Evolutionary conservation across 2,888 invertebrate species (phyloP), one percentile per base, ranked within the genome.

Genomic region (Amblyjoppa fuscipennis): DNA sequence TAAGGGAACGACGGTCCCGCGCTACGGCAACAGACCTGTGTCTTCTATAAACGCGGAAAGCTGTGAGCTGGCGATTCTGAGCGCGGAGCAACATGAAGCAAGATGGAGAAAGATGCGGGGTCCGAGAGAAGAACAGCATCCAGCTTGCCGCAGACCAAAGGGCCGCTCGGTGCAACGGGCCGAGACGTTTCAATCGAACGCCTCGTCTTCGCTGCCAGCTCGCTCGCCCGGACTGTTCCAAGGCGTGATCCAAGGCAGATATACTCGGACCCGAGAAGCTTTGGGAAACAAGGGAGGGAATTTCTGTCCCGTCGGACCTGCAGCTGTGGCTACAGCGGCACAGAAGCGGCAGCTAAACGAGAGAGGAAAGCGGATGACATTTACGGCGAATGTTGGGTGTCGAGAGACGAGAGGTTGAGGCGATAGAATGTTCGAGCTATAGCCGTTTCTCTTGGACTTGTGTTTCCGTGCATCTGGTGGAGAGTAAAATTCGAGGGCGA

Each of bases 131-230:
- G 71, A 68, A 77, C 81, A 70, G 78, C 77, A 68, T 83, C 71
- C 66, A 83, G 73, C 78, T 83, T 34, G 78, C 83, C 78, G 83
- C 83, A 64, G 59, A 66, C 83, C 25, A 78, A 83, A 49, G 78
- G 49, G 61, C 66, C 45, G 49, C 73, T 45, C 66, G 73, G 31
- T 69, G 45, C 81, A 83, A 73, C 83, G 73, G 66, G 77, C 83
- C 77, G 68, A 78, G 83, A 83, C 83, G 83, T 83, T 83, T 83
- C 83, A 83, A 83, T 83, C 78, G 83, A 83, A 83, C 77, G 73
- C 83, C 83, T 78, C 73, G 78, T 83, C 83, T 66, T 74, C 68
- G 73, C 16, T 20, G 45, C 53, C 41, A 45, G 66, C 76, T 77
- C 83, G 41, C 78, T 76, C 38, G 78, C 73, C 20, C 16, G 70